These are phyloP conservation scores for Stratiolaelaps scimitus DNA, from an alignment of 1,140 invertebrate species.

Conservation along the genomic window DNA sequence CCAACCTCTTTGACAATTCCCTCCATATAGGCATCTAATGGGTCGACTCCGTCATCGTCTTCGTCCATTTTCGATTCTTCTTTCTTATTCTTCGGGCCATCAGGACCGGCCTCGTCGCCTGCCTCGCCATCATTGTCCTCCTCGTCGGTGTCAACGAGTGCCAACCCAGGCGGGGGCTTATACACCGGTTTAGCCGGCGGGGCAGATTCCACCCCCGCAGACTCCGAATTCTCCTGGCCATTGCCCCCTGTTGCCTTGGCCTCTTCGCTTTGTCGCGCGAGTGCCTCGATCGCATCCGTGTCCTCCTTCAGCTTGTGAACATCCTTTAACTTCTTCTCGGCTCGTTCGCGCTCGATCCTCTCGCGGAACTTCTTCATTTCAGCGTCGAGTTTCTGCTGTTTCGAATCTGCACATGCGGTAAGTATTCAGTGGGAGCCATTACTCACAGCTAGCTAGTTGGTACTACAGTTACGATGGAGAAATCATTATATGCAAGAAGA, in stretches of 20 bases:
- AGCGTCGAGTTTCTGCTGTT: slow-evolving; percentile 70
- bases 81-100: slow-evolving; percentile 28
- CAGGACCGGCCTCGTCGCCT: slow-evolving; percentile 34
- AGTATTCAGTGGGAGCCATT: slow-evolving; percentile 1
- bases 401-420: slow-evolving; percentile 42
- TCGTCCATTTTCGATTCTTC: slow-evolving; percentile 31
- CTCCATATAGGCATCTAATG: slow-evolving; percentile 91
- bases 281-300: slow-evolving; percentile 39
- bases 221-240: slow-evolving; percentile 29
- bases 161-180: slow-evolving; percentile 38
- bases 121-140: slow-evolving; percentile 42
- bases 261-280: slow-evolving; percentile 40
- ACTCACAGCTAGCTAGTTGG: background rate
- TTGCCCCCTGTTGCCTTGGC: slow-evolving; percentile 34
- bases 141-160: slow-evolving; percentile 40
- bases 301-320: slow-evolving; percentile 70
- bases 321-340: slow-evolving; percentile 72
- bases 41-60: slow-evolving; percentile 67
- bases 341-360: slow-evolving; percentile 79
- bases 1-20: slow-evolving; percentile 46
- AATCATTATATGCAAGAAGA: slow-evolving; percentile 21
- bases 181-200: slow-evolving; percentile 42
- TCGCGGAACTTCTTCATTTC: slow-evolving; percentile 94
- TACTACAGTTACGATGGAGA: background rate
- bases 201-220: slow-evolving; percentile 39